Evolutionary conservation across 2,113 vertebrate species (phyloP).

Genomic region (Malurus elegans): DNA sequence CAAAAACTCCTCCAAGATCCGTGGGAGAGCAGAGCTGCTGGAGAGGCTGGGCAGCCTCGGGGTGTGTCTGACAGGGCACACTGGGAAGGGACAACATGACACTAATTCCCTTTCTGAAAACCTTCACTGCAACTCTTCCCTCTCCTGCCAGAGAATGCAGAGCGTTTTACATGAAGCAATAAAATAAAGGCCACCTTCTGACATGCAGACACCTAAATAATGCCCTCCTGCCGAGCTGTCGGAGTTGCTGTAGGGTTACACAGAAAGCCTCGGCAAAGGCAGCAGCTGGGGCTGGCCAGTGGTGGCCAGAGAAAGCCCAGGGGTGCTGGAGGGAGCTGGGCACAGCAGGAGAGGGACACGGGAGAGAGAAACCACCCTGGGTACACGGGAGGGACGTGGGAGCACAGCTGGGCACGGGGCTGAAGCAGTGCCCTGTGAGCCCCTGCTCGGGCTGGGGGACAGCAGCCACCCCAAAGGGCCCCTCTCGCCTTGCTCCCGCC

Average conservation of each 20-base stretch:
- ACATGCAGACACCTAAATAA: neutral
- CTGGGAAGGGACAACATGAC: neutral
- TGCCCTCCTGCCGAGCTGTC: neutral
- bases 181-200: neutral
- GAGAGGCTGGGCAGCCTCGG: neutral
- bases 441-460: neutral
- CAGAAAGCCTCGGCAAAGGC: neutral
- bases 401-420: neutral
- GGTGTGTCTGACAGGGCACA: fast-evolving
- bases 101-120: neutral
- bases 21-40: neutral
- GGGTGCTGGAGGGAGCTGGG: neutral
- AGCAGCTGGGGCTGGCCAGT: neutral
- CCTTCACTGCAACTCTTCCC: neutral
- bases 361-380: neutral
- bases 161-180: neutral
- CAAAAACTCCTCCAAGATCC: neutral
- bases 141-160: neutral
- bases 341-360: neutral
- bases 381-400: fast-evolving
- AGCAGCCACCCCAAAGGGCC: neutral
- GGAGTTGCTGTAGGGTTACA: neutral
- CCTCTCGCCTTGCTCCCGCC: neutral
- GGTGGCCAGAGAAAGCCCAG: neutral
- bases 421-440: neutral